Evolutionary conservation across 2,113 vertebrate genomes (phyloP).

Genomic region (Megaceryle torquata): DNA sequence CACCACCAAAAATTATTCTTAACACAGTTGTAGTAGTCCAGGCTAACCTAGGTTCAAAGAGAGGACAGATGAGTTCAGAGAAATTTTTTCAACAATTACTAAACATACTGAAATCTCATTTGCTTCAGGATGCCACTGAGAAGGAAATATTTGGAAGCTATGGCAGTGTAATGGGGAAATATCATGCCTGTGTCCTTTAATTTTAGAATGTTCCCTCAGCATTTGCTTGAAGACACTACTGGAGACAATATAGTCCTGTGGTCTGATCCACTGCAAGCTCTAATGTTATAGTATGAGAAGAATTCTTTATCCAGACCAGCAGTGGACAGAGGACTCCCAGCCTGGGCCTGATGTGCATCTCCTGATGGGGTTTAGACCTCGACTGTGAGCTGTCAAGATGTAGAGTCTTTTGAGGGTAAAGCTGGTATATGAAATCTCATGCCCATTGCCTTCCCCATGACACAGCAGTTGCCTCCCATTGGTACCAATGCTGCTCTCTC

Average conservation of each 20-base stretch:
- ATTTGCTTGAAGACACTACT: not conserved
- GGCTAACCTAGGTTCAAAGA: not conserved
- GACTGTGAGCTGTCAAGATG: not conserved
- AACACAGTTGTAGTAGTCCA: not conserved
- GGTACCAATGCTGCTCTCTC: not conserved
- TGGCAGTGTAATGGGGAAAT: not conserved
- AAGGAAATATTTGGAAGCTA: not conserved
- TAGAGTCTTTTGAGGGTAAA: not conserved
- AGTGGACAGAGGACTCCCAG: not conserved
- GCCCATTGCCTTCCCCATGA: not conserved
- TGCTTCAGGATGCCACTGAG: not conserved
- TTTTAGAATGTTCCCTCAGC: not conserved
- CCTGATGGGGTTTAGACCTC: not conserved
- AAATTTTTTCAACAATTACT: not conserved
- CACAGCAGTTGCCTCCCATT: fast-evolving
- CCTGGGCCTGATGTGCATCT: not conserved
- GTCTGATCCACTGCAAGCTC: not conserved
- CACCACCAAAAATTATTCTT: not conserved
- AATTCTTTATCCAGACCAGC: not conserved
- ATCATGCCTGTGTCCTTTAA: not conserved
- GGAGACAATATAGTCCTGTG: not conserved
- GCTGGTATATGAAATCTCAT: not conserved
- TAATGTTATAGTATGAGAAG: not conserved
- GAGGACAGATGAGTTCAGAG: not conserved
- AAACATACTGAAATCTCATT: not conserved